phyloP scores from a whole-genome alignment of 1,140 invertebrate genomes.

The Olivierus martensii region DNA sequence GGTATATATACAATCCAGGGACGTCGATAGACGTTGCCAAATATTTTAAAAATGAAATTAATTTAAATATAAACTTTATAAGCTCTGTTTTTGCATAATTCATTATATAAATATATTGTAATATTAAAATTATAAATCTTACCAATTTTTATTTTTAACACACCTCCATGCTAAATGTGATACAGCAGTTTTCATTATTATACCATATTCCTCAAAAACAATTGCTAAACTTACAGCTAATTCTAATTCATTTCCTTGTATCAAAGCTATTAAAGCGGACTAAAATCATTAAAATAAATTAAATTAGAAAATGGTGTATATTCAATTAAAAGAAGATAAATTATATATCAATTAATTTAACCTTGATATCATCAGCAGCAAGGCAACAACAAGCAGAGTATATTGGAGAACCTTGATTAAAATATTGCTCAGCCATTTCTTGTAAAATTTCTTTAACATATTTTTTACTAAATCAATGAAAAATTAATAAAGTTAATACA shows the following conservation, averaged over 20 bases:
- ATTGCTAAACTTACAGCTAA: constrained; percentile 29
- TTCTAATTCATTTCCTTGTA: constrained; percentile 34
- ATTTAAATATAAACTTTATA: too few species aligned
- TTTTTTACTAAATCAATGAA: too few species aligned
- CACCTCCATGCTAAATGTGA: constrained; percentile 31
- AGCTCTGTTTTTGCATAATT: too few species aligned
- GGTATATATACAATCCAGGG: too few species aligned
- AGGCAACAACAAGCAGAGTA: constrained; percentile 33
- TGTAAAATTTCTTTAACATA: too few species aligned
- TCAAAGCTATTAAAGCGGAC: constrained; percentile 30
- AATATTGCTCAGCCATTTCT: constrained; percentile 16
- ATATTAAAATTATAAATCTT: constrained; percentile 1
- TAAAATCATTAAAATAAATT: constrained; percentile 18
- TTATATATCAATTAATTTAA: constrained; percentile 13
- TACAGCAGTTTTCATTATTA: constrained; percentile 24
- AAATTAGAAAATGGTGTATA: too few species aligned
- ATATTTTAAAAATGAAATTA: too few species aligned
- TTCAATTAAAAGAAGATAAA: too few species aligned
- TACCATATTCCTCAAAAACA: constrained; percentile 22
- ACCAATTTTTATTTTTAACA: constrained; percentile 30
- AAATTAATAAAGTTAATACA: too few species aligned
- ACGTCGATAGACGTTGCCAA: too few species aligned
- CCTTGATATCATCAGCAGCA: constrained; percentile 29
- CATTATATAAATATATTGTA: too few species aligned
- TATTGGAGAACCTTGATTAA: constrained; percentile 29